These are phyloP conservation scores for Neoitamus cyanurus DNA, from an alignment of 2,888 invertebrate genomes.

Conservation along the genomic window DNA sequence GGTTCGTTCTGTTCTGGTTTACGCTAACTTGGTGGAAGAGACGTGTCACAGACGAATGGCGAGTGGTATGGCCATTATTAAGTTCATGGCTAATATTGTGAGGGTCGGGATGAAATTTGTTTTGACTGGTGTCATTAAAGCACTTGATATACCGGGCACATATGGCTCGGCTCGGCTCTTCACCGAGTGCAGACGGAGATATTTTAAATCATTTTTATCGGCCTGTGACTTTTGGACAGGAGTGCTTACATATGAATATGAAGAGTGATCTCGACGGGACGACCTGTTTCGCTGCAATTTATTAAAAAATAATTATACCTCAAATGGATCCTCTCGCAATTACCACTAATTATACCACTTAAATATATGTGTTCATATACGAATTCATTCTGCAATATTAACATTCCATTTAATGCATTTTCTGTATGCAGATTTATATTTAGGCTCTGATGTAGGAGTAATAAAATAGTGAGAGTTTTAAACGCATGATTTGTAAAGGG, in stretches of 20 bases:
- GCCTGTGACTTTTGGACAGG: not conserved
- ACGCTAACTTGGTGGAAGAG: not conserved
- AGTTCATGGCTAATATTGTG: slow-evolving; percentile 25
- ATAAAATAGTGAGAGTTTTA: no score
- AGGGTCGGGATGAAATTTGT: slow-evolving; percentile 28
- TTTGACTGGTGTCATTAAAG: slow-evolving; percentile 36
- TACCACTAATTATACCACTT: not conserved
- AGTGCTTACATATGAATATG: not conserved
- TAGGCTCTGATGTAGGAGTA: no score
- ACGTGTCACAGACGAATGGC: slow-evolving; percentile 22
- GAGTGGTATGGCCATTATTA: not conserved
- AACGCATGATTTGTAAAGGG: no score
- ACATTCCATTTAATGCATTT: no score
- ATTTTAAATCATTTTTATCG: not conserved
- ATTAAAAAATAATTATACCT: not conserved
- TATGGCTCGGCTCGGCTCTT: not conserved
- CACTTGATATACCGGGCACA: slow-evolving; percentile 30
- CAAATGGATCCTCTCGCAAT: not conserved
- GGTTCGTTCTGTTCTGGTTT: not conserved
- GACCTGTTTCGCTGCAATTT: not conserved
- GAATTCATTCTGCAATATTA: no score
- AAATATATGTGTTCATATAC: no score
- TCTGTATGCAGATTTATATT: no score
- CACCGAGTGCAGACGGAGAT: not conserved
- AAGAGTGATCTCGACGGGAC: not conserved